A percentile compares a stretch with the other conserved stretches of the same genome.
Evolutionary conservation across 2,797 vertebrate genomes (phyloP).

Genomic region (Hemibagrus guttatus): DNA sequence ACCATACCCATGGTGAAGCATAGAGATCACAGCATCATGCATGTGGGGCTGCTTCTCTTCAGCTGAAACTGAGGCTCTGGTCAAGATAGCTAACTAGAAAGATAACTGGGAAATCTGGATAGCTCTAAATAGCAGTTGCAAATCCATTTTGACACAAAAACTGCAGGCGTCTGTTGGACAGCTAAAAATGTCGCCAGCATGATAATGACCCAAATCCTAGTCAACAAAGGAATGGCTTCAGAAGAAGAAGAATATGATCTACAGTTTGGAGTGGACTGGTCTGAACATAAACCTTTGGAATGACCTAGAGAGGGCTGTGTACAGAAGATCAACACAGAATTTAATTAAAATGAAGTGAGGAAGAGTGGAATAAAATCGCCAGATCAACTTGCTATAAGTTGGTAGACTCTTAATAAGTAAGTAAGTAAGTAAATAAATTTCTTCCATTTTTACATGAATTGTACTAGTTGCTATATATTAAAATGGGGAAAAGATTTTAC

Average conservation of each 20-base stretch:
- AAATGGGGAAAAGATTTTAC: neutral
- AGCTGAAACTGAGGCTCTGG: neutral
- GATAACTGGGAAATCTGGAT: neutral
- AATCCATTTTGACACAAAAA: neutral
- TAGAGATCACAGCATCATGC: neutral
- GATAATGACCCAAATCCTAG: neutral
- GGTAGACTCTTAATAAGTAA: neutral
- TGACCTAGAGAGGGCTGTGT: neutral
- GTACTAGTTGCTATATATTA: no score
- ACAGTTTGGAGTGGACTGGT: neutral
- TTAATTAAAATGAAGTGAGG: neutral
- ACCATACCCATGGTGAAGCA: neutral
- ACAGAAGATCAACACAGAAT: neutral
- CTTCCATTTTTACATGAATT: no score
- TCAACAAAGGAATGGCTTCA: neutral
- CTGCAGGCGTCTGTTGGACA: neutral
- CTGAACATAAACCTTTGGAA: neutral
- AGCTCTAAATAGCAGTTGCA: neutral
- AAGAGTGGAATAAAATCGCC: neutral
- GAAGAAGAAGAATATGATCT: neutral
- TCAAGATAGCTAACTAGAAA: neutral
- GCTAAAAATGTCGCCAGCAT: neutral
- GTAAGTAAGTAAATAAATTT: no score
- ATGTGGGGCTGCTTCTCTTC: neutral
- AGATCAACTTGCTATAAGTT: neutral